phyloP scores from a whole-genome alignment of 2,888 invertebrate genomes.

The Cheilosia grossa region DNA sequence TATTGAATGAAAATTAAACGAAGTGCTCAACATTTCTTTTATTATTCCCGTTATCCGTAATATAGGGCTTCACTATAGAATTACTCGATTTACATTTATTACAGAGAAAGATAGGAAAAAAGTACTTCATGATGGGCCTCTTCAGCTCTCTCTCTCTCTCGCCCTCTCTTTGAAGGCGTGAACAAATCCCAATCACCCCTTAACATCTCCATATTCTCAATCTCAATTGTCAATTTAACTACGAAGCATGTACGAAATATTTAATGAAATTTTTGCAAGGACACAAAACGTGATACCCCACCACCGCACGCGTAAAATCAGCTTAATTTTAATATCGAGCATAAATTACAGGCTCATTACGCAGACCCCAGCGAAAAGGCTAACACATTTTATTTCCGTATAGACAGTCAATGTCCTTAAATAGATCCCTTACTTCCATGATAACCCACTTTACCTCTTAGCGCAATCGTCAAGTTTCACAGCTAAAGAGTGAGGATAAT shows the following conservation, averaged over 20 bases:
- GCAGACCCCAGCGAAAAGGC: conserved; percentile 15
- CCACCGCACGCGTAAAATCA: conserved; percentile 55
- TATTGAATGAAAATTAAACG: conserved; percentile 38
- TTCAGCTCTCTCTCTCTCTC: not conserved
- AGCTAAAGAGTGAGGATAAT: conserved; percentile 9
- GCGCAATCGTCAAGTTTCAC: conserved; percentile 1
- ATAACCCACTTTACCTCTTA: conserved; percentile 8
- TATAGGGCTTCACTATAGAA: conserved; percentile 44
- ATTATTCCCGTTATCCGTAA: conserved; percentile 52
- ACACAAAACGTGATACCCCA: conserved; percentile 15
- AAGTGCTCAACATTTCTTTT: conserved; percentile 41
- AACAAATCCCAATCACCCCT: conserved; percentile 53
- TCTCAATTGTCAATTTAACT: conserved; percentile 40
- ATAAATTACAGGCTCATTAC: conserved; percentile 68
- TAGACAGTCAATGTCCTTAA: conserved; percentile 49
- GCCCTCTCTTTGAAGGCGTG: not conserved
- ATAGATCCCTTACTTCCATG: conserved; percentile 42
- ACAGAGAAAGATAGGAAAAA: conserved; percentile 12
- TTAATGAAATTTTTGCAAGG: conserved; percentile 59
- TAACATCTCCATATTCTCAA: conserved; percentile 51
- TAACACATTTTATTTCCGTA: conserved; percentile 47
- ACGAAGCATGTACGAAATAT: conserved; percentile 59
- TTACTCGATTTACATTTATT: conserved; percentile 66
- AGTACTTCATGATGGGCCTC: conserved; percentile 16
- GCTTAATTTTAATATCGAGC: conserved; percentile 71